Percentiles rank a stretch among this genome's conserved stretches.
Evolutionary conservation across 2,797 vertebrate genomes (phyloP).

Genomic region (Ctenopoma multispine): DNA sequence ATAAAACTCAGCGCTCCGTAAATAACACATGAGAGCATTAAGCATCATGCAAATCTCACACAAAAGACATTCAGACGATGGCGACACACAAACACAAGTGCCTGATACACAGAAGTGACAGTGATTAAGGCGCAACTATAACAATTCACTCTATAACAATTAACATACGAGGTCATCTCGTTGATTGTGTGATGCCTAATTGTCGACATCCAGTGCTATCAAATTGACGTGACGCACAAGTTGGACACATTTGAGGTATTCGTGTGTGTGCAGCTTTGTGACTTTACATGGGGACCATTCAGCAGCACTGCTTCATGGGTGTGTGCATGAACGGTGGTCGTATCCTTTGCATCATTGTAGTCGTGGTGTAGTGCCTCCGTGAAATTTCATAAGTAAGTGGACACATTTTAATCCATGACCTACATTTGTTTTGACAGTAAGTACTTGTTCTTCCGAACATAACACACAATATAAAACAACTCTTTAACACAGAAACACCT

Average conservation of each 20-base stretch:
- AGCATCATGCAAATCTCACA: constrained; percentile 89
- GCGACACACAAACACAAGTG: constrained; percentile 63
- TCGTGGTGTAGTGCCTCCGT: not conserved
- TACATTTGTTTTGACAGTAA: constrained; percentile 33
- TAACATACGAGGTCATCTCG: constrained; percentile 62
- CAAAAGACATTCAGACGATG: constrained; percentile 82
- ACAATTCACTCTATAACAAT: constrained; percentile 50
- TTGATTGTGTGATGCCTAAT: constrained; percentile 76
- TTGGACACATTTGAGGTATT: constrained; percentile 75
- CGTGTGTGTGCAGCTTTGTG: constrained; percentile 47
- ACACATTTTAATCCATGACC: constrained; percentile 25
- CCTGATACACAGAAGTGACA: constrained; percentile 59
- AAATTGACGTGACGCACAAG: constrained; percentile 59
- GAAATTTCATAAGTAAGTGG: constrained; percentile 23
- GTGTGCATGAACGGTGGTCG: not conserved
- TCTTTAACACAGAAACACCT: constrained; percentile 61
- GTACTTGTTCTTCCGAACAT: constrained; percentile 48
- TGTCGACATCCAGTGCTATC: constrained; percentile 82
- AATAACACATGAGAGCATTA: constrained; percentile 83
- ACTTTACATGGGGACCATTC: constrained; percentile 25
- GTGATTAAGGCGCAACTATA: constrained; percentile 54
- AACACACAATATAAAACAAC: constrained; percentile 85
- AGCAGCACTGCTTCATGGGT: constrained; percentile 49
- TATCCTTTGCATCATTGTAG: constrained; percentile 15
- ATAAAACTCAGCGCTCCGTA: constrained; percentile 94